Evolutionary conservation across 1,140 invertebrate species (phyloP).

Genomic region (Cryptotermes secundus): DNA sequence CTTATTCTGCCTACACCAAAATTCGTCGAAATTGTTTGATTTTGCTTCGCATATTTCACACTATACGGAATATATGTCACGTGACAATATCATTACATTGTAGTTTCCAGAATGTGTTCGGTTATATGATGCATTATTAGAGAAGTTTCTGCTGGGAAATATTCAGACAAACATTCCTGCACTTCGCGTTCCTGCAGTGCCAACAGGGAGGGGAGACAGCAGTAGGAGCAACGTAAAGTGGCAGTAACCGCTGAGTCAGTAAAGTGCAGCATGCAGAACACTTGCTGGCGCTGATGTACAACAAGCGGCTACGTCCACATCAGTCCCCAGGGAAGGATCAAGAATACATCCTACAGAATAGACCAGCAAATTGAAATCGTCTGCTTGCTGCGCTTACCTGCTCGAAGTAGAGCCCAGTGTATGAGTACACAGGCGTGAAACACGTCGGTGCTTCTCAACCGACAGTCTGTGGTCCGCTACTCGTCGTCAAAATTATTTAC

Average conservation of each 20-base stretch:
- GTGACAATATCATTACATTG: too few species aligned
- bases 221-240: background rate
- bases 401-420: too few species aligned
- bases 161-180: background rate
- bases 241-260: background rate
- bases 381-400: background rate
- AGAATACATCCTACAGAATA: background rate
- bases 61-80: too few species aligned
- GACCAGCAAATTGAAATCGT: background rate
- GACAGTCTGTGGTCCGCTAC: too few species aligned
- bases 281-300: background rate
- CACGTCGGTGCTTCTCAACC: too few species aligned
- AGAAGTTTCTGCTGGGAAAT: too few species aligned
- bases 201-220: background rate
- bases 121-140: too few species aligned
- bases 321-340: background rate
- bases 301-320: slow-evolving; percentile 14
- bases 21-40: too few species aligned
- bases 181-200: background rate
- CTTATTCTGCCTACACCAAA: too few species aligned
- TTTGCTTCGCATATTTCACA: too few species aligned
- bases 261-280: slow-evolving; percentile 11
- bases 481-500: fast-evolving
- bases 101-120: too few species aligned
- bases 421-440: too few species aligned